Percentiles rank a stretch among this genome's conserved stretches.
These are phyloP conservation scores for Andrena bicolor DNA, from an alignment of 2,888 invertebrate species.

Conservation along the genomic window DNA sequence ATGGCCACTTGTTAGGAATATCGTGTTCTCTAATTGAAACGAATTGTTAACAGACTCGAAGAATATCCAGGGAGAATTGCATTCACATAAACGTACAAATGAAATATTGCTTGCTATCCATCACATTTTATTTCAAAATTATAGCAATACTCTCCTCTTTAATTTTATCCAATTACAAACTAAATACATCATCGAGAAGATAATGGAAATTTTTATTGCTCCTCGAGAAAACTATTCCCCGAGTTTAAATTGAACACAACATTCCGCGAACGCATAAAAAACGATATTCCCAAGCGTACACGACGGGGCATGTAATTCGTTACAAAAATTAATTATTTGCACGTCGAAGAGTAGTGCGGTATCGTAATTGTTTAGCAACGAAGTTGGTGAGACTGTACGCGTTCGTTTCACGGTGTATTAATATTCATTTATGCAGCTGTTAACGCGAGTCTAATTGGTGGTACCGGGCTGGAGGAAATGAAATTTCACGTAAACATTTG, in stretches of 20 bases:
- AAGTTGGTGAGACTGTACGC: constrained; percentile 16
- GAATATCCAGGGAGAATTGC: too few species aligned
- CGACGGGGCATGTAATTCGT: constrained; percentile 7
- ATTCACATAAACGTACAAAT: too few species aligned
- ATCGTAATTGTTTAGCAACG: constrained; percentile 28
- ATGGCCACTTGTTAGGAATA: too few species aligned
- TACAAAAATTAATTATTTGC: constrained; percentile 38
- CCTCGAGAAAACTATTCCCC: background rate
- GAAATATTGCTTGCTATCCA: too few species aligned
- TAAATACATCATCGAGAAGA: too few species aligned
- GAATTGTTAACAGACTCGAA: too few species aligned
- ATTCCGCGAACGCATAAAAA: background rate
- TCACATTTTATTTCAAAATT: too few species aligned
- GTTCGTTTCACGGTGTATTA: constrained; percentile 45
- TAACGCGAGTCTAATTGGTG: constrained; percentile 33
- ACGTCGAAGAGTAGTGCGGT: constrained; percentile 1
- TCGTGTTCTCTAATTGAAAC: too few species aligned
- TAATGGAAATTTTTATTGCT: too few species aligned
- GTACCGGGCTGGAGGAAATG: constrained; percentile 19
- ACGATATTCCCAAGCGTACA: background rate
- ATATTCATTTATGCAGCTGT: constrained; percentile 40
- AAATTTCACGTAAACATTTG: constrained; percentile 30
- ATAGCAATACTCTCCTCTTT: too few species aligned
- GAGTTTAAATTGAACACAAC: background rate
- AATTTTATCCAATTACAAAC: too few species aligned